These are phyloP conservation scores for Hypena proboscidalis DNA, from an alignment of 2,888 invertebrate genomes.

Conservation along the genomic window DNA sequence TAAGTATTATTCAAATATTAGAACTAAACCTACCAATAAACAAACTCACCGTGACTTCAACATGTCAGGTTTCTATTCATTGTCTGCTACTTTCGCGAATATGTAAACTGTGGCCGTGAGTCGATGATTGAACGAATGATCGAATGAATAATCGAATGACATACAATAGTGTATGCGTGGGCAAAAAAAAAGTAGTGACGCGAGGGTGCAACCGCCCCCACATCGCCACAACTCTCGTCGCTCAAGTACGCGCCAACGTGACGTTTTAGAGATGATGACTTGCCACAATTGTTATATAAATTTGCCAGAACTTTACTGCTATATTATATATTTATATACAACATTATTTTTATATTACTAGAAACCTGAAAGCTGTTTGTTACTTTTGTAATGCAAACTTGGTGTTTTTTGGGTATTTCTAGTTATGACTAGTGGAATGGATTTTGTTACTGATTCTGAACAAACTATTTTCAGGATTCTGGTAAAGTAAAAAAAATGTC, in stretches of 20 bases:
- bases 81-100: conserved; percentile 63
- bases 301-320: background rate
- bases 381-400: too few species aligned
- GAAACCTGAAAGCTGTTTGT: too few species aligned
- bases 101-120: conserved; percentile 59
- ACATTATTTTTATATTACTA: too few species aligned
- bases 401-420: too few species aligned
- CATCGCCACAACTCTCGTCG: conserved; percentile 45
- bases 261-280: conserved; percentile 46
- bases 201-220: conserved; percentile 51
- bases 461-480: too few species aligned
- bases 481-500: too few species aligned
- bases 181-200: conserved; percentile 72
- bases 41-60: conserved; percentile 68
- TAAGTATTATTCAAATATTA: conserved; percentile 61
- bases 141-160: too few species aligned
- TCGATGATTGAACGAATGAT: conserved; percentile 57
- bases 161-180: conserved; percentile 64
- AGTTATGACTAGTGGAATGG: too few species aligned
- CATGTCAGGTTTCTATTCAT: conserved; percentile 71
- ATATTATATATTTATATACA: too few species aligned
- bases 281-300: conserved; percentile 20
- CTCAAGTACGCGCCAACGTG: conserved; percentile 31
- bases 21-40: conserved; percentile 59
- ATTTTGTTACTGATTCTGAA: too few species aligned